Conservation (phyloP, 2,797 vertebrate genomes). For the Vultur gryphus region DNA sequence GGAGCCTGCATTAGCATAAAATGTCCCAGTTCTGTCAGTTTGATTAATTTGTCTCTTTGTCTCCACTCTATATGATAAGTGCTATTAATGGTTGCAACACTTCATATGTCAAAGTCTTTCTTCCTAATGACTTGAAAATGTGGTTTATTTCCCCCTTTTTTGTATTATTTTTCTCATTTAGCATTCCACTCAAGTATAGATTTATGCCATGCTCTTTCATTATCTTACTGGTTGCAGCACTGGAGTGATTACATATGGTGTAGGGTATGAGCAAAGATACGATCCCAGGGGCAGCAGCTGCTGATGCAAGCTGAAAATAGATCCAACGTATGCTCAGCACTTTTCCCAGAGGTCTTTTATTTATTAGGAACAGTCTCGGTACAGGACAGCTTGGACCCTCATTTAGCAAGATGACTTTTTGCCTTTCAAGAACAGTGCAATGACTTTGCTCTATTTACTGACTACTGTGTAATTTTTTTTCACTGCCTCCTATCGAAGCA, state of each 20-base stretch:
- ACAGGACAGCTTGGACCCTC: conserved; percentile 77
- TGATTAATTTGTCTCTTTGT: conserved; percentile 90
- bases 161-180: conserved; percentile 82
- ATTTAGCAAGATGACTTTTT: conserved; percentile 81
- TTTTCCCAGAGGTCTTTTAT: conserved; percentile 88
- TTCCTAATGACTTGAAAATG: conserved; percentile 86
- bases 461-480: conserved; percentile 72
- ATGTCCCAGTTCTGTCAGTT: conserved; percentile 85
- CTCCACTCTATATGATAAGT: conserved; percentile 84
- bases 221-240: conserved; percentile 85
- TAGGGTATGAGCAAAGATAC: conserved; percentile 85
- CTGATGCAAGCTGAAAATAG: conserved; percentile 98
- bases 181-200: conserved; percentile 78
- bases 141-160: conserved; percentile 78
- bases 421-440: conserved; percentile 69
- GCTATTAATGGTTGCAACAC: conserved; percentile 84
- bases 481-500: conserved; percentile 46
- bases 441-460: conserved; percentile 79
- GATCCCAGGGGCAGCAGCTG: conserved; percentile 91
- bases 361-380: conserved; percentile 82
- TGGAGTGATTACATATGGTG: conserved; percentile 93
- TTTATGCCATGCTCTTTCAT: conserved; percentile 85
- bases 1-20: conserved; percentile 82
- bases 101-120: conserved; percentile 85
- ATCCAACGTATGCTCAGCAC: conserved; percentile 89